A percentile compares a stretch with the other conserved stretches of the same genome.
Evolutionary conservation across 1,140 invertebrate genomes (phyloP).

Genomic region (Cheumatopsyche charites): DNA sequence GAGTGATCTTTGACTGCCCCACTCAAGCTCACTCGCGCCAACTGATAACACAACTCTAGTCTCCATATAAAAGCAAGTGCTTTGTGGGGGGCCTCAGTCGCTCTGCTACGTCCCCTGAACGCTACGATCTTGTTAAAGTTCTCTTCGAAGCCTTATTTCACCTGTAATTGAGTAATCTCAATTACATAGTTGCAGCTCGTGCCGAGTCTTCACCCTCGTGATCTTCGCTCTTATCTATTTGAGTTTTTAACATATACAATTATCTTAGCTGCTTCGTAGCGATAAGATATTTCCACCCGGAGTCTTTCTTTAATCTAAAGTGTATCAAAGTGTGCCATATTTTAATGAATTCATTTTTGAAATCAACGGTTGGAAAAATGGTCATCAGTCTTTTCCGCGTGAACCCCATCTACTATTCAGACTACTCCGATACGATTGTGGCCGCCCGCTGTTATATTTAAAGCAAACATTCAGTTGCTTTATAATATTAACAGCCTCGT

Average conservation of each 20-base stretch:
- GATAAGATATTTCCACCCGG: not conserved
- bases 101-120: no score
- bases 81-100: slow-evolving; percentile 4
- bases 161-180: not conserved
- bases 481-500: slow-evolving; percentile 44
- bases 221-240: no score
- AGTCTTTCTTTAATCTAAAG: slow-evolving; percentile 51
- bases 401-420: slow-evolving; percentile 69
- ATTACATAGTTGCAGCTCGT: no score
- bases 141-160: not conserved
- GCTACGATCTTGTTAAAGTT: no score
- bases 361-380: slow-evolving; percentile 60
- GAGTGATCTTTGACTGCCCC: slow-evolving; percentile 46
- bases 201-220: not conserved
- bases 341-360: slow-evolving; percentile 58
- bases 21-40: slow-evolving; percentile 28
- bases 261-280: not conserved
- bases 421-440: slow-evolving; percentile 65
- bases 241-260: no score
- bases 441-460: slow-evolving; percentile 45
- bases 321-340: slow-evolving; percentile 50
- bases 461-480: slow-evolving; percentile 41
- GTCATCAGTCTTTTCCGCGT: slow-evolving; percentile 62
- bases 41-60: slow-evolving; percentile 18
- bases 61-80: not conserved